Conservation (phyloP, 2,797 vertebrate species). For the Crenichthys baileyi region DNA sequence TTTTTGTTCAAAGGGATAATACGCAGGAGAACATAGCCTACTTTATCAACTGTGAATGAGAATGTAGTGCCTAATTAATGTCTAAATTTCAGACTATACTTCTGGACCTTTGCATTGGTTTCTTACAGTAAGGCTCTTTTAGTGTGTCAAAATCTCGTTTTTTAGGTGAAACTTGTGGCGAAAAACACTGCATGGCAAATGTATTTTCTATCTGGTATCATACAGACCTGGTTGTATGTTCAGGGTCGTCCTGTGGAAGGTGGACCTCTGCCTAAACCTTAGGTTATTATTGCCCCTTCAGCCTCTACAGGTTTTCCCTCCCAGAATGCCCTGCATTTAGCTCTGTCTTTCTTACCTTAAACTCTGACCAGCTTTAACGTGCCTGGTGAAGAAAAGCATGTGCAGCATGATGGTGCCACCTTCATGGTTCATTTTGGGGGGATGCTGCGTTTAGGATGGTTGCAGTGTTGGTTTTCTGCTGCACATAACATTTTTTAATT, state of each 20-base stretch:
- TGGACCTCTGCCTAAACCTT: background rate
- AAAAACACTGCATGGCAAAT: background rate
- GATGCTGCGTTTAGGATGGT: too few relatives aligned
- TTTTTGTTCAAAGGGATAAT: constrained; percentile 6
- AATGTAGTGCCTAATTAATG: too few relatives aligned
- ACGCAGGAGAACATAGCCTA: background rate
- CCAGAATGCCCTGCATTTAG: background rate
- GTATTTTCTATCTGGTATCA: background rate
- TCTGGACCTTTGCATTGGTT: too few relatives aligned
- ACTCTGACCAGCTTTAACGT: too few relatives aligned
- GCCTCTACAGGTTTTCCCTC: background rate
- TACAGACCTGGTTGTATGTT: background rate
- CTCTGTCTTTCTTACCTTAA: background rate
- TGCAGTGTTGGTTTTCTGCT: too few relatives aligned
- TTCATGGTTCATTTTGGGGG: too few relatives aligned
- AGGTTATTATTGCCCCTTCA: background rate
- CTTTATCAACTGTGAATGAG: too few relatives aligned
- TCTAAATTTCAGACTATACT: too few relatives aligned
- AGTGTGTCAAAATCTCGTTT: background rate
- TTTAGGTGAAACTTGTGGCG: background rate
- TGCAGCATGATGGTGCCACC: too few relatives aligned
- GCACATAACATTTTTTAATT: too few relatives aligned
- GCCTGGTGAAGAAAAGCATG: too few relatives aligned
- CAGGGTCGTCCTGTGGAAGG: background rate
- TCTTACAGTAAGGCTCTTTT: background rate